These are phyloP conservation scores for Brachypterus glaber DNA, from an alignment of 2,888 invertebrate species.

Conservation along the genomic window DNA sequence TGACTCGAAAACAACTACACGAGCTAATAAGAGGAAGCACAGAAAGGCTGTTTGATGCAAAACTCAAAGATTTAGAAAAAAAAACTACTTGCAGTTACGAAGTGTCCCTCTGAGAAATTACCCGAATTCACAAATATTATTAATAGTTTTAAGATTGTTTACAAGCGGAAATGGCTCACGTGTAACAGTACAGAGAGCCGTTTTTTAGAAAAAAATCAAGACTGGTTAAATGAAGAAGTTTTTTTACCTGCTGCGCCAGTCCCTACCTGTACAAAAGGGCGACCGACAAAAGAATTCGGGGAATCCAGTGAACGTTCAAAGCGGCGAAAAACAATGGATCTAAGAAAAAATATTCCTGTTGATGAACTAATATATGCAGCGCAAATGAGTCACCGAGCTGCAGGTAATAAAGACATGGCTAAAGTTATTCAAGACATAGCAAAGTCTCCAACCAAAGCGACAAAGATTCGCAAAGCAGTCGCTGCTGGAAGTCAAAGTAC, in stretches of 20 bases:
- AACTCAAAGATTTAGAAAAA: neutral
- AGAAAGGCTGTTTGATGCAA: neutral
- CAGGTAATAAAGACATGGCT: neutral
- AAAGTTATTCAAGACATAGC: constrained; percentile 1
- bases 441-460: constrained; percentile 2
- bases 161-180: neutral
- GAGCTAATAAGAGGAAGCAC: neutral
- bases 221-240: neutral
- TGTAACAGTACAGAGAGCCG: neutral
- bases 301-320: constrained; percentile 1
- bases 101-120: too few species aligned
- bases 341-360: neutral
- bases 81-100: too few species aligned
- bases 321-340: constrained; percentile 3
- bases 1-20: neutral
- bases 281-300: too few species aligned
- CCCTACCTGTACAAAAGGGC: neutral
- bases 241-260: neutral
- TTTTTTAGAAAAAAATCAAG: too few species aligned
- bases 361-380: neutral
- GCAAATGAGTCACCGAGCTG: neutral
- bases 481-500: neutral
- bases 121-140: too few species aligned
- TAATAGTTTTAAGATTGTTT: neutral
- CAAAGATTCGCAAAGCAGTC: constrained; percentile 3